phyloP scores from a whole-genome alignment of 2,797 vertebrate species.

The Melopsittacus undulatus region DNA sequence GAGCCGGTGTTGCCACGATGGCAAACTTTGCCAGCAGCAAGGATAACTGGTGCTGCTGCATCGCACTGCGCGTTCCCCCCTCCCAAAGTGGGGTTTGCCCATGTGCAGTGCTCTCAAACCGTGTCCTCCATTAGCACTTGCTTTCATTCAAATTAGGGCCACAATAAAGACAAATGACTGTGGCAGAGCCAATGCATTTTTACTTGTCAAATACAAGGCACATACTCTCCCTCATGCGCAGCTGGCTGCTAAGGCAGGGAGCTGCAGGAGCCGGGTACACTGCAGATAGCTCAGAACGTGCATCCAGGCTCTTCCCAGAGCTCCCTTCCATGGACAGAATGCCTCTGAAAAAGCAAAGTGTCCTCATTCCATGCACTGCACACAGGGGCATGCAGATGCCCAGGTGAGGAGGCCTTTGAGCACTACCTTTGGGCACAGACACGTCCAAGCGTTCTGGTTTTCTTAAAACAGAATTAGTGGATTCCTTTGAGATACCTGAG shows the following conservation, averaged over 20 bases:
- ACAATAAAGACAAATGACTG: conserved; percentile 51
- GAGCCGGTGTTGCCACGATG: not conserved
- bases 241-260: not conserved
- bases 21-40: not conserved
- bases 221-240: not conserved
- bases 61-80: not conserved
- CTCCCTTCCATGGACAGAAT: accelerated
- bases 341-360: accelerated
- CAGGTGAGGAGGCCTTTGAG: not conserved
- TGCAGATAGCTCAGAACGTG: accelerated
- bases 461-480: not conserved
- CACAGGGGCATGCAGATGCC: accelerated
- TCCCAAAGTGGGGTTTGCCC: not conserved
- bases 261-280: not conserved
- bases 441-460: not conserved
- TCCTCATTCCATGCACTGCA: accelerated
- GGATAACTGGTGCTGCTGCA: not conserved
- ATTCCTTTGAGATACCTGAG: not conserved
- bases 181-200: conserved; percentile 7
- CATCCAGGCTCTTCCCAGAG: not conserved
- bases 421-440: not conserved
- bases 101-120: not conserved
- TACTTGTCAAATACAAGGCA: not conserved
- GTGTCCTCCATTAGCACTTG: conserved; percentile 16
- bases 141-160: conserved; percentile 30